These are phyloP conservation scores for Terebella lapidaria DNA, from an alignment of 2,888 invertebrate species.

Conservation along the genomic window DNA sequence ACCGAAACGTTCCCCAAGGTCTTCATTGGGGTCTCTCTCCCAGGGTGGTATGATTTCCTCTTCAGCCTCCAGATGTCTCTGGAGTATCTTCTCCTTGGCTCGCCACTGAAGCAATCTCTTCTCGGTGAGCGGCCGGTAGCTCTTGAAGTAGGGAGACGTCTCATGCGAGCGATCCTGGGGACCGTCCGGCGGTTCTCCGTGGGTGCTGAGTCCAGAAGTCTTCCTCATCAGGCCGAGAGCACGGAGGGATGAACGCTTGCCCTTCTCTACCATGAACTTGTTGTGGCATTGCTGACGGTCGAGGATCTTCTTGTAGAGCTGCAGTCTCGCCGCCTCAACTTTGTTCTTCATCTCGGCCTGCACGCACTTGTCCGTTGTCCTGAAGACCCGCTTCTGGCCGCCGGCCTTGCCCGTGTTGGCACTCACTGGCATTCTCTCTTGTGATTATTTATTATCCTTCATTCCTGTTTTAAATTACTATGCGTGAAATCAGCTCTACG, in stretches of 20 bases:
- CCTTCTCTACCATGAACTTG: slow-evolving; percentile 4
- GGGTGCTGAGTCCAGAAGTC: slow-evolving; percentile 4
- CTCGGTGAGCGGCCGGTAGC: slow-evolving; percentile 1
- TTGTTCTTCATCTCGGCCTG: slow-evolving; percentile 16
- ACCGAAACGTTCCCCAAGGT: not conserved
- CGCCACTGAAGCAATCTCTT: slow-evolving; percentile 12
- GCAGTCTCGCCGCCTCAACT: slow-evolving; percentile 5
- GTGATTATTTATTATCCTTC: no score
- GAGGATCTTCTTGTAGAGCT: not conserved
- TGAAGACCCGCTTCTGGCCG: not conserved
- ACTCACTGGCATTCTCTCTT: not conserved
- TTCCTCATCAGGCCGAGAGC: not conserved
- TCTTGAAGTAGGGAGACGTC: slow-evolving; percentile 6
- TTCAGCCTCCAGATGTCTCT: not conserved
- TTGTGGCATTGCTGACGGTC: slow-evolving; percentile 2
- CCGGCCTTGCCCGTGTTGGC: not conserved
- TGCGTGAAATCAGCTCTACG: no score
- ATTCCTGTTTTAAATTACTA: no score
- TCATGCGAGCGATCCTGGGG: slow-evolving; percentile 3
- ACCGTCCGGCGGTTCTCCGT: slow-evolving; percentile 3
- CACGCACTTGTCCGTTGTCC: slow-evolving; percentile 4
- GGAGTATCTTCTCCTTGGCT: slow-evolving; percentile 1
- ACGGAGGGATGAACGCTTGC: not conserved
- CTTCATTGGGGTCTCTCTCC: slow-evolving; percentile 1
- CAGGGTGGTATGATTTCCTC: slow-evolving; percentile 5